These are phyloP conservation scores for Parthenolecanium corni DNA, from an alignment of 2,888 invertebrate genomes.

Conservation along the genomic window DNA sequence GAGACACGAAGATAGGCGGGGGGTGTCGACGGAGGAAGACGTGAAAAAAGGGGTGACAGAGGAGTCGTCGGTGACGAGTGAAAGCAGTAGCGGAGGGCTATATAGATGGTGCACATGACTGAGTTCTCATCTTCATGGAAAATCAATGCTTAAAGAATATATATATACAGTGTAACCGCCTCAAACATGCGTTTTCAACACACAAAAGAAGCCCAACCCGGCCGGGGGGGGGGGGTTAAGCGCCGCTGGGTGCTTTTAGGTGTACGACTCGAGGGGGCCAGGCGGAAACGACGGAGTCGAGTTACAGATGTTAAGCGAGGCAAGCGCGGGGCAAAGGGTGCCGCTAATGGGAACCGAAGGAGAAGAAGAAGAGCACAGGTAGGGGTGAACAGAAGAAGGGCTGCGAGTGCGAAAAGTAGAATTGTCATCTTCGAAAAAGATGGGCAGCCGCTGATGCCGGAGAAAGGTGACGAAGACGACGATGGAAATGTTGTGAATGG, in stretches of 20 bases:
- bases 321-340: not conserved
- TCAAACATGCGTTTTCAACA: constrained; percentile 25
- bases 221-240: not conserved
- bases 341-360: too few relatives aligned
- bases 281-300: too few relatives aligned
- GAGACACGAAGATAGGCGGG: not conserved
- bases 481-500: too few relatives aligned
- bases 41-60: not conserved
- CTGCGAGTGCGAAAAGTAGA: constrained; percentile 18
- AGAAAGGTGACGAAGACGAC: too few relatives aligned
- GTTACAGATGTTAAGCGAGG: not conserved
- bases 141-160: constrained; percentile 27
- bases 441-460: too few relatives aligned
- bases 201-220: not conserved
- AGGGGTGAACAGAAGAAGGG: not conserved
- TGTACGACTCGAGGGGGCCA: too few relatives aligned
- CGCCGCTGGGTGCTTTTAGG: too few relatives aligned
- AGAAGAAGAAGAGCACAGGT: too few relatives aligned
- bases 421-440: constrained; percentile 17
- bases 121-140: constrained; percentile 26
- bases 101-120: constrained; percentile 16
- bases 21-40: not conserved
- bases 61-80: not conserved
- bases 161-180: constrained; percentile 22
- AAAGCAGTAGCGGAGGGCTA: not conserved